phyloP scores from a whole-genome alignment of 37 sponge, comb jelly and placozoan species.

The Axinella damicornis region DNA sequence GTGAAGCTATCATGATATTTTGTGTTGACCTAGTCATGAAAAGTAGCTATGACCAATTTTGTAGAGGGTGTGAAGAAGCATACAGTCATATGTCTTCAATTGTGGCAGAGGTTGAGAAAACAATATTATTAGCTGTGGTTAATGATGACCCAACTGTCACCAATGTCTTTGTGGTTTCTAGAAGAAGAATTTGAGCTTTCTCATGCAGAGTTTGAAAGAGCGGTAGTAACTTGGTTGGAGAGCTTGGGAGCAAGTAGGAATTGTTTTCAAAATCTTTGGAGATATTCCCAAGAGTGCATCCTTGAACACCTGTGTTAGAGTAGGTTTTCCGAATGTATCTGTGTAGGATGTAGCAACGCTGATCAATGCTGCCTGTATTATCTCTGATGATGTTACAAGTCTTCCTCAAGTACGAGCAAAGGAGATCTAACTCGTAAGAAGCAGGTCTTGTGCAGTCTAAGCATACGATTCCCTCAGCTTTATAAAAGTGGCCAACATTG shows the following conservation, averaged over 20 bases:
- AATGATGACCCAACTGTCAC: conserved; percentile 8
- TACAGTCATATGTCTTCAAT: no score
- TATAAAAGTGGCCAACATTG: not conserved
- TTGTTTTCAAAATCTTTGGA: not conserved
- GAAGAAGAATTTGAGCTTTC: conserved; percentile 9
- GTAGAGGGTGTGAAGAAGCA: no score
- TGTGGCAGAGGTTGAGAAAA: no score
- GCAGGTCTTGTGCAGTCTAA: no score
- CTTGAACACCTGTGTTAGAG: not conserved
- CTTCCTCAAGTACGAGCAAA: no score
- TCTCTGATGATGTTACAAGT: no score
- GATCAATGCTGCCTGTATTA: no score
- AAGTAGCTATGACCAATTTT: no score
- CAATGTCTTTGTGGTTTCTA: not conserved
- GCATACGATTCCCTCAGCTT: no score
- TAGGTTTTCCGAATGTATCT: not conserved
- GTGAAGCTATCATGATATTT: not conserved
- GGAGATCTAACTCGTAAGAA: no score
- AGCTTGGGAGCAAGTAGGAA: not conserved
- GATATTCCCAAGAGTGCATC: not conserved
- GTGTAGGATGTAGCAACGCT: no score
- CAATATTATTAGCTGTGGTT: conserved; percentile 5
- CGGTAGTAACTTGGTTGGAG: not conserved
- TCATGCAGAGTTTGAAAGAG: not conserved
- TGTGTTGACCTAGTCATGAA: no score